Base-by-base conservation (phyloP, 2,888 invertebrate genomes). In the Polydrusus cervinus region DNA sequence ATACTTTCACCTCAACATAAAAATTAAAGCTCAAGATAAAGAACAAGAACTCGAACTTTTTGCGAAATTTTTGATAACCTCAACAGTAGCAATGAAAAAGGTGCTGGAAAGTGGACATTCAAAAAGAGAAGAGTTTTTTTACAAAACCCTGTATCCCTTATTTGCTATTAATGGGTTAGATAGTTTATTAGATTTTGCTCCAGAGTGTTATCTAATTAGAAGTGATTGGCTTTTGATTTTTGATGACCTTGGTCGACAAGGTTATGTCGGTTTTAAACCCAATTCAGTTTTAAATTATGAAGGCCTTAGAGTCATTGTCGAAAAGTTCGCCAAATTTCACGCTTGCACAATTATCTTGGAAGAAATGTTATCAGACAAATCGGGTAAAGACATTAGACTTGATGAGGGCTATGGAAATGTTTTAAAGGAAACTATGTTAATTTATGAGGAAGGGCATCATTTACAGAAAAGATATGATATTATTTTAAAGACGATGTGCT, bases 81-180 rank as follows among this genome's bases (percentile, higher is more conserved):
- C 20, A 10, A 45, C 38, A 8, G 68, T 64, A 8, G 8, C 30
- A 5, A 5, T 61, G 16, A n/a, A 72, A 51, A n/a, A 11, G 45
- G 14, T 72, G 18, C 8, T 62, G 0, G 51, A 68, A 47, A 14
- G 5, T 9, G 71, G 71, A 5, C 51, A 61, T 20, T 68, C n/a
- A 18, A 61, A 60, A 25, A 82, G 81, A 75, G 83, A 83, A 75
- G 70, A 78, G 47, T 80, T 81, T 0, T 87, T 90, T 40, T 90
- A 89, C 76, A 81, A 84, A 47, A 78, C 71, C 8, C 80, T 88
- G 61, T 79, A 89, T 8, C 79, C 89, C 0, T 38, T 72, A 40
- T 60, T 78, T 87, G 89, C 0, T 77, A 83, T 40, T 75, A 78
- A 62, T 77, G 82, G 43, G 80, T 84, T 80, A 18, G 65, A 55